Evolutionary conservation across 2,113 vertebrate genomes (phyloP).

Genomic region (Cynoglossus semilaevis): DNA sequence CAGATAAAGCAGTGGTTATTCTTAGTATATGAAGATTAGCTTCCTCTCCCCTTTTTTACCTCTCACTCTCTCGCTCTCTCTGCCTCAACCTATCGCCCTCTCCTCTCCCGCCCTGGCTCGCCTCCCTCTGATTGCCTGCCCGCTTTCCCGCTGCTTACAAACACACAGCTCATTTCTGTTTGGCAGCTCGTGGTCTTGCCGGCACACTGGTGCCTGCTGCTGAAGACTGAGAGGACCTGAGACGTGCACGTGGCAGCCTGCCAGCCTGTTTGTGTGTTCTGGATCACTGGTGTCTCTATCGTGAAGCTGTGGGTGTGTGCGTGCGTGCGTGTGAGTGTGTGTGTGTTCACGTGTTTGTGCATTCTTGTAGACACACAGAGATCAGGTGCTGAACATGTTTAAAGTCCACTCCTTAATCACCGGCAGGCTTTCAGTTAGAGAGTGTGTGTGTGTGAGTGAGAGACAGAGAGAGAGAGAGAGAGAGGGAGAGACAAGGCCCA

Average conservation of each 20-base stretch:
- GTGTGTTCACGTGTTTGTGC: constrained; percentile 4
- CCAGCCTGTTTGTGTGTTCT: constrained; percentile 64
- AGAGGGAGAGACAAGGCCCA: constrained; percentile 1
- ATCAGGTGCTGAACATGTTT: constrained; percentile 23
- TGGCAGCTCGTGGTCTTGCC: constrained; percentile 42
- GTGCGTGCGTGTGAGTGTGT: neutral
- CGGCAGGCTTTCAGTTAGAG: neutral
- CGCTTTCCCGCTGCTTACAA: constrained; percentile 42
- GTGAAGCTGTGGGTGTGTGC: constrained; percentile 12
- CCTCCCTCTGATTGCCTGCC: constrained; percentile 33
- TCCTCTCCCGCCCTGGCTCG: constrained; percentile 22
- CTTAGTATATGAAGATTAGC: constrained; percentile 51
- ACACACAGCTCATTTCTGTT: constrained; percentile 63
- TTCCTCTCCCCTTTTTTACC: constrained; percentile 7
- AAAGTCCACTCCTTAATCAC: constrained; percentile 46
- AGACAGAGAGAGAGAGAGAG: no score
- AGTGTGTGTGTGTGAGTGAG: neutral
- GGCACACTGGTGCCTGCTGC: constrained; percentile 54
- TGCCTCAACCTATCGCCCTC: constrained; percentile 6
- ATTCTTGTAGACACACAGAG: constrained; percentile 3
- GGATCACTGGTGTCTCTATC: constrained; percentile 69
- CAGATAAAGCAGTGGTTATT: constrained; percentile 58
- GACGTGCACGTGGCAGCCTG: constrained; percentile 57
- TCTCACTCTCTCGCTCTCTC: neutral
- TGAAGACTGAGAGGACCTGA: constrained; percentile 56